Conservation (phyloP, 2,113 vertebrate species). For the Zosterops japonicus region DNA sequence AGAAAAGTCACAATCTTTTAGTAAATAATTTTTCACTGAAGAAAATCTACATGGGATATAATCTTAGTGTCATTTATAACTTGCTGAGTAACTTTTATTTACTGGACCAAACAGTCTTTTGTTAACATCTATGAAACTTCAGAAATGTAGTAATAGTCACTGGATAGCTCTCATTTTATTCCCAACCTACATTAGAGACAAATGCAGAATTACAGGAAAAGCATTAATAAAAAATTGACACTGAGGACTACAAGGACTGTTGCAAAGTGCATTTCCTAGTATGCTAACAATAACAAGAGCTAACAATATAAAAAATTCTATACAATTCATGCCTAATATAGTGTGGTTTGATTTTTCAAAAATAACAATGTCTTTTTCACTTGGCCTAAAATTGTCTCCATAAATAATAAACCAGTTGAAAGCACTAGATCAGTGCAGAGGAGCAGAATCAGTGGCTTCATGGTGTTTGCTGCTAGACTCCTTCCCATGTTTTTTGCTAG, state of each 20-base stretch:
- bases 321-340: background rate
- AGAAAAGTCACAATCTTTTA: background rate
- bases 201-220: constrained; percentile 46
- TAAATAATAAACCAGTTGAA: constrained; percentile 16
- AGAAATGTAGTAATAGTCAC: background rate
- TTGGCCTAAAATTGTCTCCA: background rate
- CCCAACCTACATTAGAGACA: background rate
- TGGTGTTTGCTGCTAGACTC: background rate
- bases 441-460: background rate
- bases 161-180: background rate
- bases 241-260: background rate
- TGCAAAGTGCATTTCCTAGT: constrained; percentile 2
- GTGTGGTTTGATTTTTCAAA: background rate
- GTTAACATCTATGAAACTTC: background rate
- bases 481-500: background rate
- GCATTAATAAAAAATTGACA: constrained; percentile 46
- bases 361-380: background rate
- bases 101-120: background rate
- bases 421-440: background rate
- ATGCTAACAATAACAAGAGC: background rate
- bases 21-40: background rate
- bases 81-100: background rate
- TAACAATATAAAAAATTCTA: background rate
- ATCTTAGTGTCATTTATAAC: background rate
- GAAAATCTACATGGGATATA: background rate